phyloP scores from a whole-genome alignment of 2,797 vertebrate species.

The Sus cebifrons region DNA sequence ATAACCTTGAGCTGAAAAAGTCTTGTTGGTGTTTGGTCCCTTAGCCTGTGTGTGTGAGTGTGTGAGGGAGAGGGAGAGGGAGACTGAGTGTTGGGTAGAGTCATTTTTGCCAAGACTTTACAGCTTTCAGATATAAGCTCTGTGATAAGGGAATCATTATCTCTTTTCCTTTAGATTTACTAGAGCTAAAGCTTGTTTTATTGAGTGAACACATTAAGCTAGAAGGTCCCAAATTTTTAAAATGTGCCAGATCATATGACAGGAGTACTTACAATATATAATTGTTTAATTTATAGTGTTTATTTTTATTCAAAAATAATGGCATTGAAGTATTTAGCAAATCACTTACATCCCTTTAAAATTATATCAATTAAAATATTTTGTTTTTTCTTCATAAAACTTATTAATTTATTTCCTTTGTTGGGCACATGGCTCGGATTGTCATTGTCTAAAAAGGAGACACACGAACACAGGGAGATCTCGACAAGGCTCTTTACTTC shows the following conservation, averaged over 20 bases:
- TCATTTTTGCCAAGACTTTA: background rate
- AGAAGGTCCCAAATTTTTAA: background rate
- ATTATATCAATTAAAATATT: background rate
- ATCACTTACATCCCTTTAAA: background rate
- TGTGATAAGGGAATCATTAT: background rate
- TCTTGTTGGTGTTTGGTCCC: background rate
- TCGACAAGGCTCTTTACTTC: no score
- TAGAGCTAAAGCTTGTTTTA: background rate
- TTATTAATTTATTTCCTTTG: background rate
- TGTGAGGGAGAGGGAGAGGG: no score
- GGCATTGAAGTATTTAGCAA: background rate
- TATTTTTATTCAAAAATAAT: slow-evolving; percentile 30
- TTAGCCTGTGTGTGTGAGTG: background rate
- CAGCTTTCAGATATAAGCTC: background rate
- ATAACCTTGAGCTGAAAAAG: background rate
- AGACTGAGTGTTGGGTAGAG: no score
- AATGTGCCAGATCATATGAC: background rate
- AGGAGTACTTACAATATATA: background rate
- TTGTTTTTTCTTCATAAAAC: background rate
- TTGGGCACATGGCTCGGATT: no score
- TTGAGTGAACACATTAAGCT: background rate
- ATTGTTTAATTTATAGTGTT: background rate
- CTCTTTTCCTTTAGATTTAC: background rate
- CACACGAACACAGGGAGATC: no score
- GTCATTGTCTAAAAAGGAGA: no score